Evolutionary conservation across 2,797 vertebrate species (phyloP).

Genomic region (Cottoperca gobio): DNA sequence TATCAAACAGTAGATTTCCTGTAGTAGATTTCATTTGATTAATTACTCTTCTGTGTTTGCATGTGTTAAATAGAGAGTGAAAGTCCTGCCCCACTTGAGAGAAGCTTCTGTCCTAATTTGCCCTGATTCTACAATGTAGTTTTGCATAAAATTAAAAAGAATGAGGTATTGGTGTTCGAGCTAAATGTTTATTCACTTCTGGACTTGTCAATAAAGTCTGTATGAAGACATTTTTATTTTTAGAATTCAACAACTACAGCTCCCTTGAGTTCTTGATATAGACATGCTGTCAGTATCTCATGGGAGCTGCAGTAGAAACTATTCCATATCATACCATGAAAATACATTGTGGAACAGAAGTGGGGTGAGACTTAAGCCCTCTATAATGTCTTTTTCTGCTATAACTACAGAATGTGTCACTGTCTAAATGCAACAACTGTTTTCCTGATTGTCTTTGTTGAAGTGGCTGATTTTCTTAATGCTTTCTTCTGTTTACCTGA

Average conservation of each 20-base stretch:
- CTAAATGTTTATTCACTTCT: background rate
- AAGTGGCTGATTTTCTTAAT: conserved; percentile 47
- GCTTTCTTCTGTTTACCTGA: conserved; percentile 56
- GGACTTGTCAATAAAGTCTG: conserved; percentile 6
- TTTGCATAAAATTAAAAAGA: background rate
- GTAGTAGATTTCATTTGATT: conserved; percentile 1
- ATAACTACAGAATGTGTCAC: conserved; percentile 29
- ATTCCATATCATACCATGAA: background rate
- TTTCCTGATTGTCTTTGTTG: conserved; percentile 67
- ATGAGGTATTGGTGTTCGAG: background rate
- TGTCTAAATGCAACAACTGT: conserved; percentile 57
- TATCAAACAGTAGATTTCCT: conserved; percentile 38
- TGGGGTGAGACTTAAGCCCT: conserved; percentile 35
- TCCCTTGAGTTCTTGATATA: conserved; percentile 11
- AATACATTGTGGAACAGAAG: conserved; percentile 26
- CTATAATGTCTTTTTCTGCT: conserved; percentile 32
- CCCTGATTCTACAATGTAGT: conserved; percentile 20
- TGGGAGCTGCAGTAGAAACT: conserved; percentile 20
- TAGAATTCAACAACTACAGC: background rate
- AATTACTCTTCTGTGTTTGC: conserved; percentile 45
- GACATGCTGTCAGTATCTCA: conserved; percentile 7
- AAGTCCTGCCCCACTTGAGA: conserved; percentile 47
- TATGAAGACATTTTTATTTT: background rate
- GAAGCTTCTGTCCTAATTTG: conserved; percentile 1
- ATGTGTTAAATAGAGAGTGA: conserved; percentile 59